Base-by-base conservation (phyloP, 2,797 vertebrate genomes). In the Epinephelus coioides region DNA sequence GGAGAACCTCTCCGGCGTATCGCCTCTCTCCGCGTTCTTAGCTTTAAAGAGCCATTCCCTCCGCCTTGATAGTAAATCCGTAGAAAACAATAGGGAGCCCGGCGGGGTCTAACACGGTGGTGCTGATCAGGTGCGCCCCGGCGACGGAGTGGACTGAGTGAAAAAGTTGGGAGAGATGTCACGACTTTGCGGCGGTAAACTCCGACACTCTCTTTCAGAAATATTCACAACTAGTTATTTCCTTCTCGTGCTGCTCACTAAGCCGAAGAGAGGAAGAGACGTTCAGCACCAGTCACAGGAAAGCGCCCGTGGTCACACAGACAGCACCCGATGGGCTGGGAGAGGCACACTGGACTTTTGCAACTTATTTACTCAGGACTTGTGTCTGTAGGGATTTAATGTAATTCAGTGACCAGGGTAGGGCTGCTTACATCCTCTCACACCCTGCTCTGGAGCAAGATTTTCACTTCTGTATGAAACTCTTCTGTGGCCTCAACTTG, bases 231-330 rank as follows among this genome's bases (percentile, higher is more conserved):
- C 70, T 85, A 86, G 61, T 89, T 92, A 91, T 94, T 95, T 95
- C 94, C 92, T 95, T 89, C 90, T 91, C 81, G 86, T 82, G 82
- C 78, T 84, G 51, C 86, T 88, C 84, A 74, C 83, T 43, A 88
- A 88, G 89, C 86, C 81, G 79, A 70, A 5, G 88, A 88, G 86
- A 92, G 92, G 91, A 87, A 87, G 92, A 93, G 69, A 75, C 91
- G 93, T 96, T 96, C 95, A 96, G 95, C 95, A 96, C 95, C 94
- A 92, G 89, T 91, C 80, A 78, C 95, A 94, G 95, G 95, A 96
- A 95, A 96, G 95, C 95, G 93, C 94, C 95, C 85, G 90, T 94
- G 90, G 94, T 92, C 91, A 86, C 77, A 61, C 78, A 73, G 53
- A 72, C 70, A 73, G 86, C 76, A 59, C 61, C 81, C 76, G 57